Conservation (phyloP, 2,888 invertebrate species). For the Dryocosmus kuriphilus region DNA sequence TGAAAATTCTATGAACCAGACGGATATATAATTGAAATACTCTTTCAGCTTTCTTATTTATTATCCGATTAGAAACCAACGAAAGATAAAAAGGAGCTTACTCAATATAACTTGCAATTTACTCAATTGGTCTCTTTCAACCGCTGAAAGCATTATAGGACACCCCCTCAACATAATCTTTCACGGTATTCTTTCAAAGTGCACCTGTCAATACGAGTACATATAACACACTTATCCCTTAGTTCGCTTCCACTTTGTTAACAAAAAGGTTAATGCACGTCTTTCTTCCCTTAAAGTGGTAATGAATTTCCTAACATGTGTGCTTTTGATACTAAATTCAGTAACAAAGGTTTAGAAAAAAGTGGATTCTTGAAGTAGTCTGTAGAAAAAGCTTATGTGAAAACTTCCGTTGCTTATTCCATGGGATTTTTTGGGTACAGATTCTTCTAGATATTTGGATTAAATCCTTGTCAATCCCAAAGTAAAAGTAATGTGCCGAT, state of each 20-base stretch:
- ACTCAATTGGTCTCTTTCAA: slow-evolving; percentile 14
- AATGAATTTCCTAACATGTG: neutral
- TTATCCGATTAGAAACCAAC: slow-evolving; percentile 20
- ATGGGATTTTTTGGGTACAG: neutral
- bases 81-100: slow-evolving; percentile 17
- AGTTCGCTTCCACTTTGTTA: slow-evolving; percentile 16
- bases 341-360: neutral
- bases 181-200: slow-evolving; percentile 10
- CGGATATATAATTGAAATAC: neutral
- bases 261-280: slow-evolving; percentile 19
- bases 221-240: slow-evolving; percentile 21
- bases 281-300: neutral
- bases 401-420: neutral
- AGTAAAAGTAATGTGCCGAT: neutral
- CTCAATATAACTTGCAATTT: slow-evolving; percentile 4
- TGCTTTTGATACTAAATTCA: neutral
- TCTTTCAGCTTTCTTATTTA: neutral
- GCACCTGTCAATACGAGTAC: slow-evolving; percentile 13
- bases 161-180: slow-evolving; percentile 12
- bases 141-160: slow-evolving; percentile 15
- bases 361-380: neutral
- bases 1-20: neutral
- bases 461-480: neutral
- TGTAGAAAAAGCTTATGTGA: neutral
- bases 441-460: neutral